Evolutionary conservation across 2,888 invertebrate species (phyloP).

Genomic region (Rhingia campestris): DNA sequence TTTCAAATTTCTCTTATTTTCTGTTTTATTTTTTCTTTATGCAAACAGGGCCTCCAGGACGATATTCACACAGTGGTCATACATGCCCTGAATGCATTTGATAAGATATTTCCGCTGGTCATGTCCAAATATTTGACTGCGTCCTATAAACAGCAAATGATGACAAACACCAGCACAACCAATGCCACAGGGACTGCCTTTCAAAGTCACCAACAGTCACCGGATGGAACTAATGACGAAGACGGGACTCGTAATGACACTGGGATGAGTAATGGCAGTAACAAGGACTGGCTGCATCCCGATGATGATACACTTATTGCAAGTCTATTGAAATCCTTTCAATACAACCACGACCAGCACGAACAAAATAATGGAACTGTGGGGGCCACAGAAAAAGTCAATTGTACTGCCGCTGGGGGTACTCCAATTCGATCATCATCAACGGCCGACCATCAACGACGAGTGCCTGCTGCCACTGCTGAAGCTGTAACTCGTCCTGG

Average conservation of each 20-base stretch:
- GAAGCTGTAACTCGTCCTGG: constrained; percentile 65
- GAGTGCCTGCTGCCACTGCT: neutral
- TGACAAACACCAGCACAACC: constrained; percentile 4
- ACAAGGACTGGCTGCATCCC: constrained; percentile 66
- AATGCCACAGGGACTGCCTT: constrained; percentile 4
- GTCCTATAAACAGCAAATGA: constrained; percentile 69
- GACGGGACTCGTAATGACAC: constrained; percentile 21
- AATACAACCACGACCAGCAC: constrained; percentile 67
- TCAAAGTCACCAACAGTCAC: constrained; percentile 42
- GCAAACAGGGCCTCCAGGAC: constrained; percentile 81
- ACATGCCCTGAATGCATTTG: constrained; percentile 82
- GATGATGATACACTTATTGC: constrained; percentile 82
- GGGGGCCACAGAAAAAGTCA: constrained; percentile 47
- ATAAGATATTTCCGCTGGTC: constrained; percentile 82
- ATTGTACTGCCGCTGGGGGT: constrained; percentile 24
- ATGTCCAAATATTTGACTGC: constrained; percentile 82
- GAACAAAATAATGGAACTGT: constrained; percentile 76
- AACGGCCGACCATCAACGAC: constrained; percentile 63
- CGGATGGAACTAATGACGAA: constrained; percentile 69
- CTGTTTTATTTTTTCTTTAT: constrained; percentile 24
- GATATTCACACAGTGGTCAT: constrained; percentile 83
- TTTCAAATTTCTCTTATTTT: constrained; percentile 33
- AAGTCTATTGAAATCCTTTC: constrained; percentile 82
- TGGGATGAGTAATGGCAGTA: constrained; percentile 68
- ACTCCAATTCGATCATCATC: constrained; percentile 70